A percentile compares a stretch with the other conserved stretches of the same genome.
Evolutionary conservation across 2,113 vertebrate species (phyloP).

Genomic region (Carassius gibelio): DNA sequence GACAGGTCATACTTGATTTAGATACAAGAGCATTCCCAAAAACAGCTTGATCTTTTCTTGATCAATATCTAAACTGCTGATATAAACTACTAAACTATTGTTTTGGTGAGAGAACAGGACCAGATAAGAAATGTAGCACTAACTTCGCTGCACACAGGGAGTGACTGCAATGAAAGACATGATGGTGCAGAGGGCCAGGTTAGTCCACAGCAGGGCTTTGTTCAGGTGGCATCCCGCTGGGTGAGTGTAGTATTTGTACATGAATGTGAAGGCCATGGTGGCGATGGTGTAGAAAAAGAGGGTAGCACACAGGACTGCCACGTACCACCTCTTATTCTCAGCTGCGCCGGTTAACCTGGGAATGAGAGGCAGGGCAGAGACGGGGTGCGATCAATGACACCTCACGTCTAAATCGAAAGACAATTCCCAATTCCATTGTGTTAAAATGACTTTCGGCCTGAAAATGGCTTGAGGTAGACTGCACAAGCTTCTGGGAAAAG

Average conservation of each 20-base stretch:
- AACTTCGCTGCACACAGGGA: constrained; percentile 87
- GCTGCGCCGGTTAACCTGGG: constrained; percentile 84
- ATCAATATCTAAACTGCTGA: too few relatives aligned
- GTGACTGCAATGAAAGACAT: constrained; percentile 87
- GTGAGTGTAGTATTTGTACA: constrained; percentile 90
- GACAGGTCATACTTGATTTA: too few relatives aligned
- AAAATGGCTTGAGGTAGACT: neutral
- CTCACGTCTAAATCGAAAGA: constrained; percentile 49
- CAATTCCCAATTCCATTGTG: neutral
- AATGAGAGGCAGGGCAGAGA: neutral
- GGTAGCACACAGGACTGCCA: constrained; percentile 82
- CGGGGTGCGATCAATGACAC: neutral
- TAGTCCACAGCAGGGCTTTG: constrained; percentile 83
- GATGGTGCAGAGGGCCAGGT: constrained; percentile 85
- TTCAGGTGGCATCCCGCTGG: constrained; percentile 86
- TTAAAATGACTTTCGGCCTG: neutral
- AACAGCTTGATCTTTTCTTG: too few relatives aligned
- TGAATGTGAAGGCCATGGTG: constrained; percentile 81
- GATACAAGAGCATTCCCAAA: too few relatives aligned
- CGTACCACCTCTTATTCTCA: constrained; percentile 86
- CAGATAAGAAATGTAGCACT: constrained; percentile 57
- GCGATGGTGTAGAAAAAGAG: constrained; percentile 85
- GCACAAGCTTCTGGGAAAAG: constrained; percentile 28
- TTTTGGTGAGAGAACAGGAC: neutral
- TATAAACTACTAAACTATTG: neutral